Evolutionary conservation across 2,888 invertebrate species (phyloP).

Genomic region (Ophion obscuratus): DNA sequence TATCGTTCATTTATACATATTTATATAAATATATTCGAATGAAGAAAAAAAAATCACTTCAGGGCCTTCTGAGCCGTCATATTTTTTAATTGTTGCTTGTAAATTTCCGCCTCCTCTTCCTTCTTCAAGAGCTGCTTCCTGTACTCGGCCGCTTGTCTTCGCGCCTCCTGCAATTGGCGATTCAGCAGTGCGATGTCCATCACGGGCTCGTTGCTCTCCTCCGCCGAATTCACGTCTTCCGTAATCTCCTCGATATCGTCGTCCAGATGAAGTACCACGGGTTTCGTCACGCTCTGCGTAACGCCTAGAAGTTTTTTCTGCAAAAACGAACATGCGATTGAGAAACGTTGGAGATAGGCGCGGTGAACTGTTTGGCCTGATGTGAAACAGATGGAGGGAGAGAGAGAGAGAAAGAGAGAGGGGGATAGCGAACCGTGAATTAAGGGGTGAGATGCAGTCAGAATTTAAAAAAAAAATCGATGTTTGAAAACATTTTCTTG

Average conservation of each 20-base stretch:
- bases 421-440: too few species aligned
- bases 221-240: slow-evolving; percentile 85
- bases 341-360: not conserved
- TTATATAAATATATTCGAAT: slow-evolving; percentile 30
- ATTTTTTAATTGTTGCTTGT: slow-evolving; percentile 82
- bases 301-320: slow-evolving; percentile 75
- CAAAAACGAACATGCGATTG: slow-evolving; percentile 50
- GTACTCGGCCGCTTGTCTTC: slow-evolving; percentile 81
- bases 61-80: slow-evolving; percentile 74
- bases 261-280: slow-evolving; percentile 79
- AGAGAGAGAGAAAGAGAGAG: too few species aligned
- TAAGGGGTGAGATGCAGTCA: too few species aligned
- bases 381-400: too few species aligned
- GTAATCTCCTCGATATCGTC: slow-evolving; percentile 81
- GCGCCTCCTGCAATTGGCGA: slow-evolving; percentile 81
- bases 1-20: slow-evolving; percentile 37
- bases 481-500: too few species aligned
- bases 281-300: slow-evolving; percentile 73
- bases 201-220: slow-evolving; percentile 75
- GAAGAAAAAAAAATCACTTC: slow-evolving; percentile 65
- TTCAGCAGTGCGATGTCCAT: slow-evolving; percentile 81
- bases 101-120: slow-evolving; percentile 83
- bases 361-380: not conserved
- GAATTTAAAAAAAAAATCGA: too few species aligned
- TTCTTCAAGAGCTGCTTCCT: slow-evolving; percentile 82